Conservation (phyloP, 2,888 invertebrate genomes). For the Tridacna gigas region DNA sequence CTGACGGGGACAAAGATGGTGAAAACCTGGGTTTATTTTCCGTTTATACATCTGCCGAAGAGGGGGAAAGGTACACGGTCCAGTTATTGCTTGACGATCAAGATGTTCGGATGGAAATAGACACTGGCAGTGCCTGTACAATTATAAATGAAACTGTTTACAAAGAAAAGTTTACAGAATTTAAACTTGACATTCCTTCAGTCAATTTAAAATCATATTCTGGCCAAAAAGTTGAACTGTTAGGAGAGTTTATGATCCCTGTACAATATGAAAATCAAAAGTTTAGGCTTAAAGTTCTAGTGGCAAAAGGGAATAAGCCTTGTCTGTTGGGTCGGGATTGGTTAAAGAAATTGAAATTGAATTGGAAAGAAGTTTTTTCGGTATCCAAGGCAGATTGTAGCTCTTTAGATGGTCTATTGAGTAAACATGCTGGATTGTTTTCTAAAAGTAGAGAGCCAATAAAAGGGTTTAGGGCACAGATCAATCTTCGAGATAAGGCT, state of each 20-base stretch:
- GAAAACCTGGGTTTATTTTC: not conserved
- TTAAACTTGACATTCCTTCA: not conserved
- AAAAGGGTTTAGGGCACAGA: slow-evolving; percentile 20
- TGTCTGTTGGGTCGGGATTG: slow-evolving; percentile 22
- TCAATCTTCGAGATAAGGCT: slow-evolving; percentile 14
- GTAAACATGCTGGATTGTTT: slow-evolving; percentile 2
- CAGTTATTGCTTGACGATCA: not conserved
- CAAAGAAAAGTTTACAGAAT: not conserved
- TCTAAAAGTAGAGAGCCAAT: not conserved
- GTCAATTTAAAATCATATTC: slow-evolving; percentile 23
- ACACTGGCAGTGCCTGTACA: slow-evolving; percentile 25
- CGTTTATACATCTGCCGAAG: not conserved
- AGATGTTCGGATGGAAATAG: slow-evolving; percentile 6
- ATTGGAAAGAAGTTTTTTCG: slow-evolving; percentile 19
- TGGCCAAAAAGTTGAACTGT: not conserved
- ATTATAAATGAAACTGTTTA: slow-evolving; percentile 20
- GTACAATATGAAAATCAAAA: slow-evolving; percentile 1
- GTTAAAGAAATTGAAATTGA: slow-evolving; percentile 20
- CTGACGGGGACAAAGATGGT: not conserved
- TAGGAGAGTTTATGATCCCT: slow-evolving; percentile 10
- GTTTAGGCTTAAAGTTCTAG: not conserved
- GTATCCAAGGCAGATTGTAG: not conserved
- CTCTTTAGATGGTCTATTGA: not conserved
- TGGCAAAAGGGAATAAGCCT: slow-evolving; percentile 27
- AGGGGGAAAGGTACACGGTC: not conserved